These are phyloP conservation scores for Poecilia gillii DNA, from an alignment of 2,797 vertebrate species.

Conservation along the genomic window DNA sequence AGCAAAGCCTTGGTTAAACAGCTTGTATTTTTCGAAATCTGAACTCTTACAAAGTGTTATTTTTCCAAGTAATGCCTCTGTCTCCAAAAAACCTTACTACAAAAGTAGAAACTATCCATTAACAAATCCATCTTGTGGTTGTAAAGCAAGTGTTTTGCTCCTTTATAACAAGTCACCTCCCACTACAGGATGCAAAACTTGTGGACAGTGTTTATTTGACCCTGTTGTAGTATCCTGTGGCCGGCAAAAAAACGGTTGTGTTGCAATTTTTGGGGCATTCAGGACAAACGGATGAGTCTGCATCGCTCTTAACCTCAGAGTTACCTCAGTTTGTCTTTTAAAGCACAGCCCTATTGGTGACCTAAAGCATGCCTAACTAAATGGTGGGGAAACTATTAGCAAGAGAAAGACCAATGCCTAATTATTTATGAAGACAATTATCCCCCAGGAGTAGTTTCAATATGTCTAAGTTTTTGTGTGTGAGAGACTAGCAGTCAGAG, in stretches of 20 bases:
- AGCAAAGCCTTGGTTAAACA: background rate
- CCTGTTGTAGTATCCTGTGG: slow-evolving; percentile 41
- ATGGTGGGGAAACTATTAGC: slow-evolving; percentile 46
- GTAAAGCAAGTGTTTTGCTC: background rate
- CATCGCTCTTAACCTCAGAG: slow-evolving; percentile 54
- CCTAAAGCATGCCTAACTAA: slow-evolving; percentile 33
- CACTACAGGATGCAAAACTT: background rate
- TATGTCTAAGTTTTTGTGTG: slow-evolving; percentile 9
- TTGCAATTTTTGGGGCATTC: slow-evolving; percentile 19
- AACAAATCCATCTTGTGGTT: background rate
- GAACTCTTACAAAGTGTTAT: background rate
- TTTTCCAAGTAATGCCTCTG: background rate
- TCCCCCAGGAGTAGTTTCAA: slow-evolving; percentile 22
- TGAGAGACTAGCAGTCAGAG: slow-evolving; percentile 24
- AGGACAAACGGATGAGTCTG: slow-evolving; percentile 34
- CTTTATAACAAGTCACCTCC: background rate
- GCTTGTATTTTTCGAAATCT: background rate
- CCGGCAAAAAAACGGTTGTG: slow-evolving; percentile 30
- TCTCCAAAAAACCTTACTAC: background rate
- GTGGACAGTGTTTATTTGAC: slow-evolving; percentile 10
- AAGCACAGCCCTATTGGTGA: slow-evolving; percentile 38
- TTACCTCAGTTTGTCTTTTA: slow-evolving; percentile 55
- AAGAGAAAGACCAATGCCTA: slow-evolving; percentile 44
- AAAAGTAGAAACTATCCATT: background rate
- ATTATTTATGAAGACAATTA: slow-evolving; percentile 70